These are phyloP conservation scores for Erpornis zantholeuca DNA, from an alignment of 2,113 vertebrate genomes.

Conservation along the genomic window DNA sequence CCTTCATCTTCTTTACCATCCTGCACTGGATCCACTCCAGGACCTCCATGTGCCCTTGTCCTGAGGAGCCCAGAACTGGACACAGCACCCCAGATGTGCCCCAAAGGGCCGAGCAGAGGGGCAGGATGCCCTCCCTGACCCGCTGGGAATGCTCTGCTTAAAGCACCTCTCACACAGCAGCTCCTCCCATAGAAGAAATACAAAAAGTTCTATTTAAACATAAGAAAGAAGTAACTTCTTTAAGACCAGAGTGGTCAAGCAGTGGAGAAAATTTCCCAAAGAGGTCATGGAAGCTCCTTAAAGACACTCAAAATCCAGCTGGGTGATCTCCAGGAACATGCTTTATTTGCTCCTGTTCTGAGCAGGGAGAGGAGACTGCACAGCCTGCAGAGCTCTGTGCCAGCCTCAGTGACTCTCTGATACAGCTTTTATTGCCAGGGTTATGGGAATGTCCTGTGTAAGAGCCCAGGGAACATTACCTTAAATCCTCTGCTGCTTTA, in stretches of 20 bases:
- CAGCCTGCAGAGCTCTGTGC: neutral
- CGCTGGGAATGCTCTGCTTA: neutral
- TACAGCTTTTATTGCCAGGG: neutral
- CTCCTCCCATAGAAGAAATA: neutral
- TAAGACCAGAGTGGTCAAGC: neutral
- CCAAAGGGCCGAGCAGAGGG: neutral
- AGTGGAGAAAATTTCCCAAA: neutral
- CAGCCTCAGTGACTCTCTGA: neutral
- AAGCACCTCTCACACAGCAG: neutral
- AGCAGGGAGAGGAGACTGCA: neutral
- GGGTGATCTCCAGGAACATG: neutral
- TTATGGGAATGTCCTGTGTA: neutral
- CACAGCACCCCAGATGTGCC: neutral
- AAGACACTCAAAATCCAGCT: neutral
- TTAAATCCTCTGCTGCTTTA: neutral
- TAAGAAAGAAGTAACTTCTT: neutral
- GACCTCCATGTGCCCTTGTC: too few relatives aligned
- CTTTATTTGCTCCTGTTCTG: neutral
- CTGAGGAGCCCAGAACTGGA: neutral
- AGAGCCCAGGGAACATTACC: neutral
- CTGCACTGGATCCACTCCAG: neutral
- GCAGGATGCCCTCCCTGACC: neutral
- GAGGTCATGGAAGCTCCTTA: rapidly evolving
- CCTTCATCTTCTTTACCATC: neutral
- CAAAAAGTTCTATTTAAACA: neutral